Conservation (phyloP, 2,888 invertebrate genomes). For the Drosophila anomalipes region DNA sequence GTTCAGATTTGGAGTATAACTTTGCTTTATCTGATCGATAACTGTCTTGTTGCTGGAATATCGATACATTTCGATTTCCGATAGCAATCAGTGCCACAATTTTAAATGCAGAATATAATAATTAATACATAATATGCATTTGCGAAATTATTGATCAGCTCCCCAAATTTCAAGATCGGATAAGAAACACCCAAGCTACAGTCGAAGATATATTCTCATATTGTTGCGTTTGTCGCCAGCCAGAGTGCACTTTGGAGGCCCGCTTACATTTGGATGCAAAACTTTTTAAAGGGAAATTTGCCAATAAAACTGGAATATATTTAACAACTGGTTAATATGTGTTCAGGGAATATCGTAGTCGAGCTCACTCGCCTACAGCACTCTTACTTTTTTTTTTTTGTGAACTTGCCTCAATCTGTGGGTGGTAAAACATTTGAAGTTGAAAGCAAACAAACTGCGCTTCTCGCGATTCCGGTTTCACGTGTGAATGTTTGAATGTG, state of each 20-base stretch:
- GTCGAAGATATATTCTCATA: too few relatives aligned
- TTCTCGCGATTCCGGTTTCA: slow-evolving; percentile 37
- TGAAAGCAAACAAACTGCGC: slow-evolving; percentile 71
- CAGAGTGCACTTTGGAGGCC: too few relatives aligned
- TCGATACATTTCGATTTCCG: background rate
- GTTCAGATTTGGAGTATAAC: background rate
- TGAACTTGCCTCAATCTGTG: slow-evolving; percentile 21
- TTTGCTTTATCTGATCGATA: background rate
- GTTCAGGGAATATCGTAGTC: too few relatives aligned
- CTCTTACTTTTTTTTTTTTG: background rate
- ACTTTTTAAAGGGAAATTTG: too few relatives aligned
- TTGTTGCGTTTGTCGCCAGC: too few relatives aligned
- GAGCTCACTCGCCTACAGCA: too few relatives aligned
- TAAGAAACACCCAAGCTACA: too few relatives aligned
- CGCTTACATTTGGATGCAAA: too few relatives aligned
- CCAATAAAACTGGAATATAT: too few relatives aligned
- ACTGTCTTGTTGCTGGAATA: background rate
- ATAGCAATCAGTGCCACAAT: background rate
- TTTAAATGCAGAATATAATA: background rate
- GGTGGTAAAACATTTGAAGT: slow-evolving; percentile 50
- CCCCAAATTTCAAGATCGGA: background rate
- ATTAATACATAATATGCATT: background rate
- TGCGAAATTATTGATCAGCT: background rate
- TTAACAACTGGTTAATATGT: too few relatives aligned
- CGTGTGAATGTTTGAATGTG: background rate